Evolutionary conservation across 2,888 invertebrate species (phyloP), one percentile per base, ranked within the genome.

Genomic region (Alitta virens): DNA sequence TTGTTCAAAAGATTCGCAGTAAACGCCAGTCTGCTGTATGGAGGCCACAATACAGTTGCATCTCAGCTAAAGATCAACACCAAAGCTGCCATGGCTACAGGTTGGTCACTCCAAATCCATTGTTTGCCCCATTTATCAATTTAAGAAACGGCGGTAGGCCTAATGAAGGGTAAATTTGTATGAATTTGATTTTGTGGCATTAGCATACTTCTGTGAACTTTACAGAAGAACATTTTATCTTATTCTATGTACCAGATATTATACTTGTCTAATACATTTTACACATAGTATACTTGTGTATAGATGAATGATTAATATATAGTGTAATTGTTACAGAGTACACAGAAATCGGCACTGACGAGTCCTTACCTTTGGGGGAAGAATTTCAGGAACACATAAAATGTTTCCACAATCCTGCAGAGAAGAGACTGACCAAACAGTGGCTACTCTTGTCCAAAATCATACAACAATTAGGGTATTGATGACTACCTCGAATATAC

Each of bases 1-100:
- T 74, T 75, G 63, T 77, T 82, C 63, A 63, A 74, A 40, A 74
- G 74, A 7, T 82, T 80, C 68, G 76, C 78, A n/a, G 76, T 72
- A 49, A 80, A 77, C 62, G 73, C 76, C 59, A 74, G 78, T 16
- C 67, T 76, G 3, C 74, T 80, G 23, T 82, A 80, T 66, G 77
- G 79, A 26, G 82, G 82, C 2, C 77, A 76, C 67, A 82, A 82
- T 68, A 78, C 78, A 3, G 79, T 82, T 0, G 53, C 67, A 1
- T 78, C 79, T 1, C 82, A 82, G 62, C 69, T 82, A 2, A 75
- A 74, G 56, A 55, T 71, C 60, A 75, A 61, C 18, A n/a, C 53
- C 38, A 65, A 63, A 25, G 26, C 46, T 33, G 43, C 58, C 25
- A 26, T 46, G 23, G 7, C 26, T 7, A 56, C 43, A 57, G 60